Evolutionary conservation across 2,113 vertebrate species (phyloP), one percentile per base, ranked within the genome.

Genomic region (Platichthys flesus): DNA sequence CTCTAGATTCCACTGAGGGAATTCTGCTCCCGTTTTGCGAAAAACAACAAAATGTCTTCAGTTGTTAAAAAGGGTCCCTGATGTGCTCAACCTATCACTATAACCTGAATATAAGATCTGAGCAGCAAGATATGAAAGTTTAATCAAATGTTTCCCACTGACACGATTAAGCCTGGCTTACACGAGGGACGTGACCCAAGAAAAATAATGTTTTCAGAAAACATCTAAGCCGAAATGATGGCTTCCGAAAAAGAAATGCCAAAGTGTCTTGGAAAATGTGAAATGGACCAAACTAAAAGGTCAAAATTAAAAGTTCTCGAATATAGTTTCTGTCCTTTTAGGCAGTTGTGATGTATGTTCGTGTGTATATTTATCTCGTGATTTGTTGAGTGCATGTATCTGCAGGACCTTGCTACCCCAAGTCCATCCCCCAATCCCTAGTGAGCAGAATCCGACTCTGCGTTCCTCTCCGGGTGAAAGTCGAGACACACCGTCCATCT

Each of bases 51-150:
- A 77, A 55, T 49, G 0, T 14, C 74, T 57, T 63, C 20, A 45
- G 2, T 24, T 70, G 45, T 63, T 6, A 6, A 18, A 31, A 54
- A 21, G 20, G 18, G 13, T 18, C 21, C 28, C 23, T 62, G 4
- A 57, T 57, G 60, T 71, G 60, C 54, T 57, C 24, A 68, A 59
- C 20, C 51, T 42, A n/a, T 2, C 37, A n/a, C 45, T 65, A 14
- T 37, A 47, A 69, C 47, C 60, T 71, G 56, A 68, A 78, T 61
- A 78, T 42, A 54, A 79, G 66, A 82, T 67, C 56, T 57, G 61
- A 64, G 35, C 51, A 52, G 28, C 21, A 21, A 54, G 1, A 49
- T 20, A 37, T 74, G 0, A 69, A 65, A 65, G 49, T 64, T 81
- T 67, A 0, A 77, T 83, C n/a, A 67, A 28, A 61, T 58, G 54